A percentile compares a stretch with the other conserved stretches of the same genome.
phyloP scores from a whole-genome alignment of 2,888 invertebrate species.

The Metallyticus violacea region DNA sequence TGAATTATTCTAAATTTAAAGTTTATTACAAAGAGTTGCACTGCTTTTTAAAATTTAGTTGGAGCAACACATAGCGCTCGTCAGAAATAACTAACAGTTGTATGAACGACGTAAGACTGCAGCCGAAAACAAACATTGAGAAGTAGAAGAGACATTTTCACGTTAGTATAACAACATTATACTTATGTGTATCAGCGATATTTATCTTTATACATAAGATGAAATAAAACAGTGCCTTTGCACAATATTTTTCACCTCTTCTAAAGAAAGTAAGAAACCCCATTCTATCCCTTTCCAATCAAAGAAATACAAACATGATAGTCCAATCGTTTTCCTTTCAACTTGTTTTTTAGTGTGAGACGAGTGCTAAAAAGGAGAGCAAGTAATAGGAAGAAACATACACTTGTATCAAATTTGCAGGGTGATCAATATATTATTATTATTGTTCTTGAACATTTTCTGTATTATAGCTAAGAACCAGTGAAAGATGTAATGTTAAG shows the following conservation, averaged over 20 bases:
- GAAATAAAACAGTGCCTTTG: constrained; percentile 27
- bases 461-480: constrained; percentile 12
- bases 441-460: not conserved
- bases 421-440: not conserved
- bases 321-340: not conserved
- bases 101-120: not conserved
- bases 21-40: not conserved
- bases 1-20: not conserved
- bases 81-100: not conserved
- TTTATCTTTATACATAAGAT: not conserved
- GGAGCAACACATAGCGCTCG: not conserved
- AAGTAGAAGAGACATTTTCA: not conserved
- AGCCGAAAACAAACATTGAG: not conserved
- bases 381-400: not conserved
- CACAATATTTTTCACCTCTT: constrained; percentile 27
- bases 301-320: not conserved
- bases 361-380: not conserved
- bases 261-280: not conserved
- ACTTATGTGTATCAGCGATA: not conserved
- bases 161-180: not conserved
- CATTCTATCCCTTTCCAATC: not conserved
- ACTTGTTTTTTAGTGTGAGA: not conserved
- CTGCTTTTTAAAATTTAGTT: not conserved
- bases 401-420: not conserved
- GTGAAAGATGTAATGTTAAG: constrained; percentile 11